These are phyloP conservation scores for Antheraea yamamai DNA, from an alignment of 2,888 invertebrate genomes.

Conservation along the genomic window DNA sequence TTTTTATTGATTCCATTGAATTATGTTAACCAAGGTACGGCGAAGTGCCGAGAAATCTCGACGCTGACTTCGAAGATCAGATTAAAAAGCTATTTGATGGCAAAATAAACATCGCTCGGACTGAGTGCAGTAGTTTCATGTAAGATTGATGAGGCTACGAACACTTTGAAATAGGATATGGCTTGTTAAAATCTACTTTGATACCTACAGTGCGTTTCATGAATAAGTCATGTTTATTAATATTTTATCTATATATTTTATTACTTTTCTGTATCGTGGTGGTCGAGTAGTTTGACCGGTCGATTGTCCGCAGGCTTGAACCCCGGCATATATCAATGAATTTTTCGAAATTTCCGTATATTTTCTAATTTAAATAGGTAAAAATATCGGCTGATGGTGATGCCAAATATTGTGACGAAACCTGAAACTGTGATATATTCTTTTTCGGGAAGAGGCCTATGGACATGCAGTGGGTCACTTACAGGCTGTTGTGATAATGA, in stretches of 20 bases:
- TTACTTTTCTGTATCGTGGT: too few relatives aligned
- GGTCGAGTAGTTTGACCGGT: too few relatives aligned
- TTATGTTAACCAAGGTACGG: background rate
- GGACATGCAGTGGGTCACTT: too few relatives aligned
- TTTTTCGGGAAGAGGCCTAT: too few relatives aligned
- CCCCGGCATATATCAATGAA: too few relatives aligned
- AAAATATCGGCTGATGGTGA: too few relatives aligned
- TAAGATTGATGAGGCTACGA: background rate
- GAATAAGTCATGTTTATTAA: background rate
- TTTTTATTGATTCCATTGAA: background rate
- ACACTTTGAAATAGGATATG: background rate
- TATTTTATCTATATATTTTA: background rate
- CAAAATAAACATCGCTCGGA: background rate
- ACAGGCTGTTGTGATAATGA: too few relatives aligned
- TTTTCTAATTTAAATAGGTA: too few relatives aligned
- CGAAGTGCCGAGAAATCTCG: background rate
- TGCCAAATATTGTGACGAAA: too few relatives aligned
- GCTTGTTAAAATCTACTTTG: background rate
- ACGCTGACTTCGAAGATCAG: background rate
- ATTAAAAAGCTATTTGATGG: constrained; percentile 7
- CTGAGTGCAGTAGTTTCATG: background rate
- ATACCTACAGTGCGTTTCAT: background rate
- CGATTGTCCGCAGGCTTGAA: too few relatives aligned
- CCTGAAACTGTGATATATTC: too few relatives aligned
- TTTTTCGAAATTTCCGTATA: too few relatives aligned